Evolutionary conservation across 2,888 invertebrate genomes (phyloP).

Genomic region (Dyspetes luteomarginatus): DNA sequence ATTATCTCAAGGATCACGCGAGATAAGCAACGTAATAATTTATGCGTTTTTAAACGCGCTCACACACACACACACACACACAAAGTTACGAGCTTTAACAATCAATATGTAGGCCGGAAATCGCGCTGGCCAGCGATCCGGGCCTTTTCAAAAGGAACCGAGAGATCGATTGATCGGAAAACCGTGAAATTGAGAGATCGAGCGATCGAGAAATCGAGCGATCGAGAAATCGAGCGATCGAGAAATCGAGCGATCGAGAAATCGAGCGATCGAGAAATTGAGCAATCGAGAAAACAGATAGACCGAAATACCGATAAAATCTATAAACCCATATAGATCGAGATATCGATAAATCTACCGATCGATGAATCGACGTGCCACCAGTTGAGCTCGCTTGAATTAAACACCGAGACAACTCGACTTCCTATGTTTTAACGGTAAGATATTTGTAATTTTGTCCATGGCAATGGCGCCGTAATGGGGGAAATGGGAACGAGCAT

Average conservation of each 20-base stretch:
- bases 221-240: not conserved
- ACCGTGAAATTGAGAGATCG: not conserved
- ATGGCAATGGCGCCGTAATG: not conserved
- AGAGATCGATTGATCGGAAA: not conserved
- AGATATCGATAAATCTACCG: conserved; percentile 12
- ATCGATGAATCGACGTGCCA: conserved; percentile 16
- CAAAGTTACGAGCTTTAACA: conserved; percentile 65
- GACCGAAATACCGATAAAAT: not conserved
- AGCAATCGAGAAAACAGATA: not conserved
- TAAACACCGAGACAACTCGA: conserved; percentile 7
- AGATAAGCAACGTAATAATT: conserved; percentile 60
- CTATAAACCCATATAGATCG: not conserved
- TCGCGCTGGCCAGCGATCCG: conserved; percentile 34
- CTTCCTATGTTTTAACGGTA: conserved; percentile 25
- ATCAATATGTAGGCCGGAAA: conserved; percentile 44
- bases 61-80: conserved; percentile 35
- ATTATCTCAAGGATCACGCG: conserved; percentile 74
- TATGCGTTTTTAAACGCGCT: not conserved
- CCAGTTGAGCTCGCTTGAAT: not conserved
- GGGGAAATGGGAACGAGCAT: conserved; percentile 6
- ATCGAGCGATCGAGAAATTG: conserved; percentile 1
- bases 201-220: not conserved
- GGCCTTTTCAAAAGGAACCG: conserved; percentile 24
- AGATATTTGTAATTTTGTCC: conserved; percentile 1
- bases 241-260: not conserved